Evolutionary conservation across 2,888 invertebrate genomes (phyloP).

Genomic region (Limnephilus lunatus): DNA sequence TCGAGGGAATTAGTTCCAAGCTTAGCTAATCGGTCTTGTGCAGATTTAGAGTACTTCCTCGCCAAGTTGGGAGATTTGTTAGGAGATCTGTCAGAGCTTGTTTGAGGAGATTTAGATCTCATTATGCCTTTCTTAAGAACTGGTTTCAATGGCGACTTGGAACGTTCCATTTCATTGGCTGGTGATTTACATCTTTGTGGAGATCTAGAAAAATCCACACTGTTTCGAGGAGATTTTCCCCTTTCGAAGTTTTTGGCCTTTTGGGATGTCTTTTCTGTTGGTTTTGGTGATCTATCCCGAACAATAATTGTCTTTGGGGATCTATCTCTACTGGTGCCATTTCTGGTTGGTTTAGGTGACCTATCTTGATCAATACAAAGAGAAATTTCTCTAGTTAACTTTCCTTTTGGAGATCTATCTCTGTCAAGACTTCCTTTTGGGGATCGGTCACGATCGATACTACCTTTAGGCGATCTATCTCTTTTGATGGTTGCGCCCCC

Average conservation of each 20-base stretch:
- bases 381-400: constrained; percentile 71
- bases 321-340: constrained; percentile 69
- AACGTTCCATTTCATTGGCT: constrained; percentile 71
- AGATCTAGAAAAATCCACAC: constrained; percentile 69
- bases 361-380: constrained; percentile 77
- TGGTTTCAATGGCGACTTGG: constrained; percentile 74
- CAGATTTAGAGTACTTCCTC: constrained; percentile 73
- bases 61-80: constrained; percentile 75
- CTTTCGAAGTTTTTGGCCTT: constrained; percentile 73
- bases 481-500: constrained; percentile 73
- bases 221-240: constrained; percentile 67
- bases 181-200: constrained; percentile 70
- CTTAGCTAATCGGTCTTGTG: constrained; percentile 74
- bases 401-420: constrained; percentile 68
- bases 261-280: constrained; percentile 69
- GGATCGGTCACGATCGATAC: constrained; percentile 71
- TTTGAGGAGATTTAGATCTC: constrained; percentile 73
- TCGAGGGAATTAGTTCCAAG: constrained; percentile 76
- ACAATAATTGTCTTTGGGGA: constrained; percentile 73
- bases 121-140: constrained; percentile 77
- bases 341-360: constrained; percentile 77
- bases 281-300: constrained; percentile 78
- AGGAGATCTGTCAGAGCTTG: constrained; percentile 76
- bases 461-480: constrained; percentile 75
- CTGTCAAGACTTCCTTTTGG: constrained; percentile 70